Evolutionary conservation across 2,797 vertebrate species (phyloP), one percentile per base, ranked within the genome.

Genomic region (Miichthys miiuy): DNA sequence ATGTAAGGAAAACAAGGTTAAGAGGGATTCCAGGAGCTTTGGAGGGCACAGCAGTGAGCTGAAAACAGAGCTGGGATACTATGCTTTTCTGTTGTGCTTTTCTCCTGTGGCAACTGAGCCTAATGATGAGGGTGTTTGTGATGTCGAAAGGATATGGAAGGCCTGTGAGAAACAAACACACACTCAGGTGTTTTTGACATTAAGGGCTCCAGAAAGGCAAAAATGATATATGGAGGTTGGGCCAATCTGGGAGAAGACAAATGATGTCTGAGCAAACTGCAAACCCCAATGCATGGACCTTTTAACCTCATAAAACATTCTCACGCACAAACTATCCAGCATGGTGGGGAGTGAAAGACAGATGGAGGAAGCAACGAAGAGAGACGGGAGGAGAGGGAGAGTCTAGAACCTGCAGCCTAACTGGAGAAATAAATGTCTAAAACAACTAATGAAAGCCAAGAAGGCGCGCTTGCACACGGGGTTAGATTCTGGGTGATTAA

Each of bases 241-340:
- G 60, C 52, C 48, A 60, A 68, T 64, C 42, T 17, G 18, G 17
- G 13, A 50, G 13, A 79, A 85, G 58, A 86, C 47, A 69, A 80
- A 83, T 27, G 25, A 72, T 70, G 63, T 66, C 51, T 64, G 30
- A 61, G 75, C 25, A 34, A 25, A 66, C n/a, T 1, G 10, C 20
- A 72, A n/a, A 50, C 52, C 27, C n/a, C n/a, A 38, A 38, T 27
- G 3, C 21, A 5, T 0, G 0, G 48, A 82, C 64, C 65, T 79
- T 85, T 76, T 18, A 56, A 68, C 62, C 79, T 67, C 66, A 54
- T 51, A 71, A 85, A 83, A 81, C 30, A 60, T 57, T 47, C 20
- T 16, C 23, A 56, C 66, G 52, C 30, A 74, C 51, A 34, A 69
- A 57, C 14, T 6, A 68, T 13, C 65, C 47, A 10, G 18, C 46